Conservation (phyloP, 2,113 vertebrate genomes). For the Daboia siamensis region DNA sequence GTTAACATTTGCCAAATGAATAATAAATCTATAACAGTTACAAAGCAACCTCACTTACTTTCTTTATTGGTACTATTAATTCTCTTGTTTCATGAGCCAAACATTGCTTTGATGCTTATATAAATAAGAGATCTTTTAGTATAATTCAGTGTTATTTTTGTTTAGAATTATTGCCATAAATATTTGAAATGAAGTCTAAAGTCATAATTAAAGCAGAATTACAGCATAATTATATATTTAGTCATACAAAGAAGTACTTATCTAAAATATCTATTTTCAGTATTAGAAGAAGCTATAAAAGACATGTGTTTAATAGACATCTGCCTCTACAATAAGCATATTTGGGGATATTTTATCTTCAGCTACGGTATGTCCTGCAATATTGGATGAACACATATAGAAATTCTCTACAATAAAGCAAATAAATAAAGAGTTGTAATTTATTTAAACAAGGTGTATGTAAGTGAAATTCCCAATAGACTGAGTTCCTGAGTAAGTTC, state of each 20-base stretch:
- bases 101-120: slow-evolving; percentile 51
- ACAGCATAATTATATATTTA: background rate
- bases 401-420: background rate
- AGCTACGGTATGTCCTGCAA: background rate
- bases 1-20: slow-evolving; percentile 80
- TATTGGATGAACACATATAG: background rate
- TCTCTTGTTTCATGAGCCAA: slow-evolving; percentile 74
- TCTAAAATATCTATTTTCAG: background rate
- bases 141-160: slow-evolving; percentile 20
- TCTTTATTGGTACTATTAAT: slow-evolving; percentile 62
- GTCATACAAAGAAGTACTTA: background rate
- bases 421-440: background rate
- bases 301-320: background rate
- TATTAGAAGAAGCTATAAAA: background rate
- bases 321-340: background rate
- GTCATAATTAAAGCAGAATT: background rate
- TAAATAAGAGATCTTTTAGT: slow-evolving; percentile 31
- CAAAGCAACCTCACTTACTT: slow-evolving; percentile 72
- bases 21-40: slow-evolving; percentile 84
- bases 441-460: background rate
- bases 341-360: background rate
- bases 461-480: background rate
- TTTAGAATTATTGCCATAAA: slow-evolving; percentile 34
- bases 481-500: background rate
- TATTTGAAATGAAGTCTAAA: slow-evolving; percentile 16